phyloP scores from a whole-genome alignment of 2,113 vertebrate species.

The Sakesphorus luctuosus region DNA sequence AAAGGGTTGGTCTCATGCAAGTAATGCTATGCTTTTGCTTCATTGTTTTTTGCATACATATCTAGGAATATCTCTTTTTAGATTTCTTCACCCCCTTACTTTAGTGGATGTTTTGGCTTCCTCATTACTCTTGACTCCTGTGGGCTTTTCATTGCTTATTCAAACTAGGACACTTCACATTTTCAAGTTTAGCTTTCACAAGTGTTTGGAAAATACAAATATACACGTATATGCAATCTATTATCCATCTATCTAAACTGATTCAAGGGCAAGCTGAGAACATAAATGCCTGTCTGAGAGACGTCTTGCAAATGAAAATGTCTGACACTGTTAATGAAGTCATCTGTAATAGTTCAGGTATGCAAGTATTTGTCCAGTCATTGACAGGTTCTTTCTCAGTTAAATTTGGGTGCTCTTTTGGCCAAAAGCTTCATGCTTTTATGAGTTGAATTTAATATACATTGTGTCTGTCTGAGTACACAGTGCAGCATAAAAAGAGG shows the following conservation, averaged over 20 bases:
- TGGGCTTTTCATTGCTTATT: neutral
- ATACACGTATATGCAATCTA: neutral
- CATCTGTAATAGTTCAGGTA: neutral
- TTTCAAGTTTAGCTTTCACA: neutral
- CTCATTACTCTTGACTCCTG: neutral
- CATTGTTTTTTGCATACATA: neutral
- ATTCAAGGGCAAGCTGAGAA: neutral
- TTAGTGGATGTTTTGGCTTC: neutral
- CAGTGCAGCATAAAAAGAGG: neutral
- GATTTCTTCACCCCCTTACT: neutral
- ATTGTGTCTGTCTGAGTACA: neutral
- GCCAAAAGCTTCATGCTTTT: neutral
- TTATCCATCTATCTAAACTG: neutral
- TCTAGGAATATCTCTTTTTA: neutral
- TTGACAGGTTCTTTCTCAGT: neutral
- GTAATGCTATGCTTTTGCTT: neutral
- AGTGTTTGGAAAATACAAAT: conserved; percentile 15
- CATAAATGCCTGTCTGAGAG: neutral
- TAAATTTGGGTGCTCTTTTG: neutral
- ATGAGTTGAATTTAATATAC: neutral
- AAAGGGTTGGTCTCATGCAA: neutral
- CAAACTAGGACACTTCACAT: neutral
- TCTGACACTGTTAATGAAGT: neutral
- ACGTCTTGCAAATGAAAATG: neutral
- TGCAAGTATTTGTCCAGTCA: neutral